phyloP scores from a whole-genome alignment of 1,140 invertebrate genomes.

The Drosophila suzukii region DNA sequence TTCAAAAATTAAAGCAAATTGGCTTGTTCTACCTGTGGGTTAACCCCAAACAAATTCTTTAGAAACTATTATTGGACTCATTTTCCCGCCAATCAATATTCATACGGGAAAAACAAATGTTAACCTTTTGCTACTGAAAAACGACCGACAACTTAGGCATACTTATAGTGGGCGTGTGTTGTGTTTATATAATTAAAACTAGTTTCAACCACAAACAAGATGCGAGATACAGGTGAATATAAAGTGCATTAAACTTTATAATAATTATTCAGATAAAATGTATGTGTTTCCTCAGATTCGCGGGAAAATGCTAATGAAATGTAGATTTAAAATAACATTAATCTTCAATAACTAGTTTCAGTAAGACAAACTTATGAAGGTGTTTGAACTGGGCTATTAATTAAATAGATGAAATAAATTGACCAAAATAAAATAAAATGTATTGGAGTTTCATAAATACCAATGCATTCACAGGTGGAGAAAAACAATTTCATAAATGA shows the following conservation, averaged over 20 bases:
- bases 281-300: too few relatives aligned
- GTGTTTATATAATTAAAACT: not conserved
- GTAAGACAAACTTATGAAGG: not conserved
- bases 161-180: too few relatives aligned
- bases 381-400: not conserved
- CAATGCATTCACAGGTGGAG: too few relatives aligned
- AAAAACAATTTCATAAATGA: too few relatives aligned
- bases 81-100: not conserved
- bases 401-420: not conserved
- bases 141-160: too few relatives aligned
- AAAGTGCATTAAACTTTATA: not conserved
- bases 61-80: not conserved
- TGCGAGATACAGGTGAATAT: too few relatives aligned
- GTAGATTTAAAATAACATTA: not conserved
- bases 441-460: too few relatives aligned
- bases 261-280: too few relatives aligned
- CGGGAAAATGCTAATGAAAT: not conserved
- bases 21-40: not conserved
- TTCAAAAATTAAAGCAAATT: not conserved
- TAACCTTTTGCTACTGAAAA: too few relatives aligned
- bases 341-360: not conserved
- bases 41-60: not conserved
- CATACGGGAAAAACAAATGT: too few relatives aligned
- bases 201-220: not conserved
- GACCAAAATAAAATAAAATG: not conserved